phyloP scores from a whole-genome alignment of 2,888 invertebrate species.

The Scelioninae gen. 2 region DNA sequence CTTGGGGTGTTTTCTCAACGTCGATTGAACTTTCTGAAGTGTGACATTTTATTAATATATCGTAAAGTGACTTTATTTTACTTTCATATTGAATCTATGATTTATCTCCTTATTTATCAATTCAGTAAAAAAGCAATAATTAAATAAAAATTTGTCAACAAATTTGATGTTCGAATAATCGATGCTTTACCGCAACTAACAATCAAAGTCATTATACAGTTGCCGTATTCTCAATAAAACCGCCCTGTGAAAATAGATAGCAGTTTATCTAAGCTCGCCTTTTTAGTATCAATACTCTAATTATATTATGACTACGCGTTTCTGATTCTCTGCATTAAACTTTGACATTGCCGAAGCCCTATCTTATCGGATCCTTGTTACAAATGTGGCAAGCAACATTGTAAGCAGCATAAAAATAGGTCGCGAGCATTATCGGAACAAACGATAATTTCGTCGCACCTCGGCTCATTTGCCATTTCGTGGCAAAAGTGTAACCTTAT shows the following conservation, averaged over 20 bases:
- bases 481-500: constrained; percentile 42
- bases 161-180: no score
- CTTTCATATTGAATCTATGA: no score
- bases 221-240: no score
- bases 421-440: constrained; percentile 30
- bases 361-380: constrained; percentile 45
- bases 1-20: no score
- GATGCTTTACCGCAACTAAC: no score
- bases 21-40: no score
- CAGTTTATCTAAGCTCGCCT: constrained; percentile 25
- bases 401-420: constrained; percentile 27
- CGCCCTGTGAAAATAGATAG: constrained; percentile 4
- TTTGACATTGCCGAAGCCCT: constrained; percentile 35
- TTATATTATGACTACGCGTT: constrained; percentile 41
- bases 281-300: constrained; percentile 39
- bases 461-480: constrained; percentile 13
- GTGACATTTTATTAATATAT: no score
- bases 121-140: no score
- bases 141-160: no score
- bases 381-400: constrained; percentile 35
- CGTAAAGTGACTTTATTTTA: no score
- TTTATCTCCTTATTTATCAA: no score
- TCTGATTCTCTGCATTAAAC: constrained; percentile 34
- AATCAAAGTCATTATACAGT: no score
- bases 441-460: constrained; percentile 26